These are phyloP conservation scores for Andricus grossulariae DNA, from an alignment of 1,140 invertebrate species.

Conservation along the genomic window DNA sequence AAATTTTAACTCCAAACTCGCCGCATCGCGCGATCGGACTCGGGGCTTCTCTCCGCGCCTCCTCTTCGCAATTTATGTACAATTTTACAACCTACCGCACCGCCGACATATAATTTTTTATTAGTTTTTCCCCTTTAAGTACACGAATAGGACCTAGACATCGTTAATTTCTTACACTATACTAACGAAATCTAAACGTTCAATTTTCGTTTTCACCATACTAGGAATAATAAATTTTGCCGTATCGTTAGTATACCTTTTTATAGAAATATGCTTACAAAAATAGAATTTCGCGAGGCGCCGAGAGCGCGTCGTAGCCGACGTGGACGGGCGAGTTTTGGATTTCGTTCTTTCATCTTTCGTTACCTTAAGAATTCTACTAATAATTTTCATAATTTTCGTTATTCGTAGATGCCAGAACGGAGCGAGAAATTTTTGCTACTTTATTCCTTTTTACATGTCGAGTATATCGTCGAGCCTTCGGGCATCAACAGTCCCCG, in stretches of 20 bases:
- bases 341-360: constrained; percentile 57
- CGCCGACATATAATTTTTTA: constrained; percentile 76
- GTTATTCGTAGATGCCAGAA: constrained; percentile 54
- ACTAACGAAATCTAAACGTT: constrained; percentile 78
- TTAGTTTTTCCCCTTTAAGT: constrained; percentile 67
- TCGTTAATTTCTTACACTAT: constrained; percentile 77
- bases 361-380: constrained; percentile 38
- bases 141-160: constrained; percentile 77
- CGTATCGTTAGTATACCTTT: constrained; percentile 76
- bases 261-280: constrained; percentile 78
- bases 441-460: constrained; percentile 57
- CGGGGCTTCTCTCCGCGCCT: constrained; percentile 69
- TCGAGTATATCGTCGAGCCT: constrained; percentile 55
- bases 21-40: constrained; percentile 56
- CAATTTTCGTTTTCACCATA: constrained; percentile 76
- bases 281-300: constrained; percentile 77
- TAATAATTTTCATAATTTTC: constrained; percentile 51
- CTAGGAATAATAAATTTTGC: constrained; percentile 77
- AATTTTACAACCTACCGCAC: constrained; percentile 76
- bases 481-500: constrained; percentile 58
- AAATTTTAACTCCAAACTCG: constrained; percentile 58
- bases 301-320: constrained; percentile 67
- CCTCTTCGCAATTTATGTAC: constrained; percentile 77
- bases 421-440: constrained; percentile 55
- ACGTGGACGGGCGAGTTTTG: constrained; percentile 66